Evolutionary conservation across 2,888 invertebrate genomes (phyloP).

Genomic region (Nymphalis c-album): DNA sequence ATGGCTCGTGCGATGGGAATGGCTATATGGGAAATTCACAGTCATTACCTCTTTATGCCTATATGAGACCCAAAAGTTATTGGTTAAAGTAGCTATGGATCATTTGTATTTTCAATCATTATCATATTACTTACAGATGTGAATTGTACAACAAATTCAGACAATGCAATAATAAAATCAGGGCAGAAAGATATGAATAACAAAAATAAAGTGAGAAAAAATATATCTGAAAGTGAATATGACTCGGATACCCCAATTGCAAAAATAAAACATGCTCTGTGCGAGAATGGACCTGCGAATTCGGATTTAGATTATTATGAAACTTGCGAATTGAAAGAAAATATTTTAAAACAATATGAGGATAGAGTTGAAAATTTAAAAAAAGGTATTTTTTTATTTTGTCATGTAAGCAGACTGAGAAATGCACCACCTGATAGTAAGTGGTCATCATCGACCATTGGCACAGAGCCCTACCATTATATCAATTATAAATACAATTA

Average conservation of each 20-base stretch:
- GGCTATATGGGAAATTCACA: no score
- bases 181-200: background rate
- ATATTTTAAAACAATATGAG: constrained; percentile 4
- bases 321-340: background rate
- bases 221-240: constrained; percentile 37
- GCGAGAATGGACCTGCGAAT: constrained; percentile 14
- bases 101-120: background rate
- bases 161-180: background rate
- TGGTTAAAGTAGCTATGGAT: no score
- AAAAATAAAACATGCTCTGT: constrained; percentile 30
- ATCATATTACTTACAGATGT: background rate
- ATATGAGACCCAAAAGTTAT: no score
- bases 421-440: no score
- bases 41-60: no score
- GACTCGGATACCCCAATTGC: constrained; percentile 57
- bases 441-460: no score
- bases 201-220: constrained; percentile 28
- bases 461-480: no score
- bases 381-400: constrained; percentile 5
- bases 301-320: background rate
- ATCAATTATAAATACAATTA: no score
- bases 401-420: no score
- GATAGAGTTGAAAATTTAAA: background rate
- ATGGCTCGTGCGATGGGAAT: no score
- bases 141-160: background rate